A percentile compares a stretch with the other conserved stretches of the same genome.
These are phyloP conservation scores for Cygnus buccinator DNA, from an alignment of 2,113 vertebrate genomes.

Conservation along the genomic window DNA sequence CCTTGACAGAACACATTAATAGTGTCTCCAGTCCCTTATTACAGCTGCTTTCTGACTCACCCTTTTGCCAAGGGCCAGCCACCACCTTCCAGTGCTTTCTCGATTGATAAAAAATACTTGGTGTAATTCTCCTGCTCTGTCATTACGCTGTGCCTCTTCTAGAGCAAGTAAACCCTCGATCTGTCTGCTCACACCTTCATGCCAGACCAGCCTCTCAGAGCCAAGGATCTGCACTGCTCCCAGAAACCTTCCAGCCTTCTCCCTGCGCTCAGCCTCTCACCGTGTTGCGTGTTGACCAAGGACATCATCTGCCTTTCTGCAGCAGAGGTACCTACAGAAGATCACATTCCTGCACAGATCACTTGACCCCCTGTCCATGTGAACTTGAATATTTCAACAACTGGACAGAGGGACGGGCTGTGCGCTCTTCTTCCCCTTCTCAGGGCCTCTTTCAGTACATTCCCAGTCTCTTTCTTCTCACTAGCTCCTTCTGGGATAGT, in stretches of 20 bases:
- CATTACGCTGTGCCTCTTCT: background rate
- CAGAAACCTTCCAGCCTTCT: background rate
- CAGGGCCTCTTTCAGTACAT: background rate
- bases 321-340: background rate
- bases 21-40: background rate
- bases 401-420: background rate
- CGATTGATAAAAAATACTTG: background rate
- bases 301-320: background rate
- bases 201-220: background rate
- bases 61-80: background rate
- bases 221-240: fast-evolving
- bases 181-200: background rate
- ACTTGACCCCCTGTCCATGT: background rate
- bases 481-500: background rate
- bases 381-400: background rate
- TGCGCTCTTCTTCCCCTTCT: background rate
- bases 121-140: background rate
- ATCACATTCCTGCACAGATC: background rate
- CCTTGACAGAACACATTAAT: background rate
- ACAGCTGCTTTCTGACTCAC: background rate
- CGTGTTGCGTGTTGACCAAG: fast-evolving
- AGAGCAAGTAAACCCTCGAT: background rate
- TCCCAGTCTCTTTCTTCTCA: background rate
- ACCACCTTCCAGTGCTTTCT: background rate
- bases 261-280: background rate